Percentiles rank a stretch among this genome's conserved stretches.
phyloP scores from a whole-genome alignment of 2,113 vertebrate genomes.

The cat (Felis catus) region DNA sequence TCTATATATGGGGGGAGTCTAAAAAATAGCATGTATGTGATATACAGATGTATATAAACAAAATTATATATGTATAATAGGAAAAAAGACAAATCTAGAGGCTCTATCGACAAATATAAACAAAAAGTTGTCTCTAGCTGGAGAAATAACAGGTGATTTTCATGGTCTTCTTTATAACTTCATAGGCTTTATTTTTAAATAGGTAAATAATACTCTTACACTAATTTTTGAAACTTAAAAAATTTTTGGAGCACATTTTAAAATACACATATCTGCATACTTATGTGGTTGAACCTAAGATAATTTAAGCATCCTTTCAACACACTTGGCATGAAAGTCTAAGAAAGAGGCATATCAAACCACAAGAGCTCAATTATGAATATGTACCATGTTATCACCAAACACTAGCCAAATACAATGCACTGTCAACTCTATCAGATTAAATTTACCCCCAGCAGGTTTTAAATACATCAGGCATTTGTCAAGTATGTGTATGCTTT shows the following conservation, averaged over 20 bases:
- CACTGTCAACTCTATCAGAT: constrained; percentile 2
- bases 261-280: constrained; percentile 13
- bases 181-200: constrained; percentile 31
- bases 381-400: background rate
- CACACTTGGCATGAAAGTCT: constrained; percentile 26
- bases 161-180: constrained; percentile 39
- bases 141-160: background rate
- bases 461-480: constrained; percentile 50
- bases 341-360: constrained; percentile 40
- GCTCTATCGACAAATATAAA: constrained; percentile 26
- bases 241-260: constrained; percentile 10
- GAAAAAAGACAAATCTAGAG: constrained; percentile 16
- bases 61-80: background rate
- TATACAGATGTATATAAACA: background rate
- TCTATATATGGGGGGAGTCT: background rate
- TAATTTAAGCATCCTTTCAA: constrained; percentile 15
- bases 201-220: constrained; percentile 13
- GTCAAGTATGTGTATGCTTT: background rate
- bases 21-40: background rate
- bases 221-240: background rate
- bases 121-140: background rate
- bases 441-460: background rate
- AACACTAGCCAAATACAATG: constrained; percentile 25
- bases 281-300: constrained; percentile 12
- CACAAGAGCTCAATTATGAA: constrained; percentile 14